phyloP scores from a whole-genome alignment of 2,797 vertebrate genomes.

The Taeniopygia guttata region DNA sequence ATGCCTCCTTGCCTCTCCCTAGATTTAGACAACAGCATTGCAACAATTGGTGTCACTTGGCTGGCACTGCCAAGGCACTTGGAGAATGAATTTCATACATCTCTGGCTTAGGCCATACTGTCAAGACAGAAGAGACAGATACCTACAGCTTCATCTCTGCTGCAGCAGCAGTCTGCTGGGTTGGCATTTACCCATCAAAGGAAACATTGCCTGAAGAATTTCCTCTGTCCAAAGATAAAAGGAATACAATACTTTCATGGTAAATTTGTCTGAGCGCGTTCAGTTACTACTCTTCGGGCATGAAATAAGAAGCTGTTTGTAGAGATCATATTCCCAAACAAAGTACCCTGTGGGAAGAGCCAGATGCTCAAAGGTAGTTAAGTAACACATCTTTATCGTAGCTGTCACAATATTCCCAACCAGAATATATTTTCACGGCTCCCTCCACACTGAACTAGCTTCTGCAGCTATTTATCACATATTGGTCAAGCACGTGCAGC shows the following conservation, averaged over 20 bases:
- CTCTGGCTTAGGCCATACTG: background rate
- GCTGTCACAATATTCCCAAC: conserved; percentile 19
- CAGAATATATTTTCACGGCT: background rate
- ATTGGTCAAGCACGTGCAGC: background rate
- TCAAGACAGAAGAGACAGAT: background rate
- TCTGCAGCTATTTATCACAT: background rate
- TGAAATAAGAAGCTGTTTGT: conserved; percentile 34
- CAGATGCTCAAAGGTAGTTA: conserved; percentile 42
- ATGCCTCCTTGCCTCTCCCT: background rate
- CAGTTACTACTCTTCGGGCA: background rate
- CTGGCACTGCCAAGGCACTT: background rate
- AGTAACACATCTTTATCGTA: background rate
- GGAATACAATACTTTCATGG: conserved; percentile 17
- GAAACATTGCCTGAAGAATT: conserved; percentile 14
- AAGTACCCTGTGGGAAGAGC: conserved; percentile 21
- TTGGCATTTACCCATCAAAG: conserved; percentile 9
- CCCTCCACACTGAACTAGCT: background rate
- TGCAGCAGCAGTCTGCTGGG: background rate
- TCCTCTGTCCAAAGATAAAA: conserved; percentile 49
- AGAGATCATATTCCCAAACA: conserved; percentile 40
- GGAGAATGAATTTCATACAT: background rate
- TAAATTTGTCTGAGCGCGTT: background rate
- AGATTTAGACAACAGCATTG: background rate
- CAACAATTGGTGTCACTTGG: background rate
- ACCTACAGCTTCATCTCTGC: background rate